Conservation (phyloP, 2,888 invertebrate genomes). For the Bhutanitis thaidina region DNA sequence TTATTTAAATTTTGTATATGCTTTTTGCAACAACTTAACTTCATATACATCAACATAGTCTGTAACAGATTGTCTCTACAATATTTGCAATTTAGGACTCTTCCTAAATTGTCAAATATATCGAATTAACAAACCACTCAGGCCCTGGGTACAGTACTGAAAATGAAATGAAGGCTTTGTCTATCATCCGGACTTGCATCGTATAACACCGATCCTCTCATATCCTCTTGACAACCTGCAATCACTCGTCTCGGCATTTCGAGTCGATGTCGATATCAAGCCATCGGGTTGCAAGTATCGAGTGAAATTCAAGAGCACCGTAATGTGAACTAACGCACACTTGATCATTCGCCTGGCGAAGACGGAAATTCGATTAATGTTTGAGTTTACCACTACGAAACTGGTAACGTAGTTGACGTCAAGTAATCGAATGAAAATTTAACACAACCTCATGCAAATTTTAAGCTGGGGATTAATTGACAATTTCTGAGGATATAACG, state of each 20-base stretch:
- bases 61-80: not conserved
- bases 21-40: too few species aligned
- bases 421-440: slow-evolving; percentile 58
- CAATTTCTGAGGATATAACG: too few species aligned
- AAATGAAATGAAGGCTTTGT: slow-evolving; percentile 34
- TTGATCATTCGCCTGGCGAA: slow-evolving; percentile 58
- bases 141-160: slow-evolving; percentile 9
- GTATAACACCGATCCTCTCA: slow-evolving; percentile 11
- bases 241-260: slow-evolving; percentile 62
- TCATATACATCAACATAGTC: not conserved
- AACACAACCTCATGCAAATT: too few species aligned
- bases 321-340: slow-evolving; percentile 67
- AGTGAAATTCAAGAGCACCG: slow-evolving; percentile 56
- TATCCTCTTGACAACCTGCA: slow-evolving; percentile 55
- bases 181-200: slow-evolving; percentile 25
- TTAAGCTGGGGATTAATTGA: too few species aligned
- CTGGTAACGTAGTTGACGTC: slow-evolving; percentile 52
- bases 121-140: too few species aligned
- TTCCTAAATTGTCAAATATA: too few species aligned
- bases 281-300: slow-evolving; percentile 56
- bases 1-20: too few species aligned
- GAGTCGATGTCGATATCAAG: slow-evolving; percentile 56
- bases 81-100: too few species aligned
- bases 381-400: slow-evolving; percentile 52
- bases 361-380: slow-evolving; percentile 73